Percentiles rank a stretch among this genome's conserved stretches.
Conservation (phyloP, 2,113 vertebrate species). For the Condylura cristata region DNA sequence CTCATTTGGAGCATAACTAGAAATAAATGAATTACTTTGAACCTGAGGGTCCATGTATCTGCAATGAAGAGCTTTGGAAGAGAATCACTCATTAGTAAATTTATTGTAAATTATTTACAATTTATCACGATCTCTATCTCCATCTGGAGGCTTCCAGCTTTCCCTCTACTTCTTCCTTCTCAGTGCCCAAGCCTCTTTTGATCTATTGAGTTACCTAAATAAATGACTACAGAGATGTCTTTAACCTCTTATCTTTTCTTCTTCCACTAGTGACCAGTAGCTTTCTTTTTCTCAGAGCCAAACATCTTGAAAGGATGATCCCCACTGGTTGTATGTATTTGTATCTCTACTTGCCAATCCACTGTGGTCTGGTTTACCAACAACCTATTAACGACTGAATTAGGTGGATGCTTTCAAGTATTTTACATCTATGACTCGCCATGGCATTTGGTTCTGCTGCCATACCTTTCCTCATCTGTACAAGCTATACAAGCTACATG, state of each 20-base stretch:
- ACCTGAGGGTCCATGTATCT: not conserved
- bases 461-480: not conserved
- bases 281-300: conserved; percentile 23
- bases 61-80: not conserved
- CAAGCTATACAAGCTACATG: no score
- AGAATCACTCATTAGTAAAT: not conserved
- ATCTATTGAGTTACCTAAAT: not conserved
- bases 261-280: not conserved
- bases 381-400: not conserved
- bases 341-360: not conserved
- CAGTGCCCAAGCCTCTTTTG: not conserved
- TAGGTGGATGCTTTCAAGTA: not conserved
- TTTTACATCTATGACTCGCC: not conserved
- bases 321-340: not conserved
- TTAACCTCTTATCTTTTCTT: not conserved
- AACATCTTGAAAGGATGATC: conserved; percentile 36
- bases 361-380: not conserved
- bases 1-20: not conserved
- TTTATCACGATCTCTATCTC: not conserved
- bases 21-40: not conserved
- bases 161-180: not conserved
- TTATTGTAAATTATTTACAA: not conserved
- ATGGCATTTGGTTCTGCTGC: not conserved
- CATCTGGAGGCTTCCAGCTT: not conserved
- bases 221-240: not conserved